These are phyloP conservation scores for Typhlichthys eigenmanni DNA, from an alignment of 2,797 vertebrate genomes.

Conservation along the genomic window DNA sequence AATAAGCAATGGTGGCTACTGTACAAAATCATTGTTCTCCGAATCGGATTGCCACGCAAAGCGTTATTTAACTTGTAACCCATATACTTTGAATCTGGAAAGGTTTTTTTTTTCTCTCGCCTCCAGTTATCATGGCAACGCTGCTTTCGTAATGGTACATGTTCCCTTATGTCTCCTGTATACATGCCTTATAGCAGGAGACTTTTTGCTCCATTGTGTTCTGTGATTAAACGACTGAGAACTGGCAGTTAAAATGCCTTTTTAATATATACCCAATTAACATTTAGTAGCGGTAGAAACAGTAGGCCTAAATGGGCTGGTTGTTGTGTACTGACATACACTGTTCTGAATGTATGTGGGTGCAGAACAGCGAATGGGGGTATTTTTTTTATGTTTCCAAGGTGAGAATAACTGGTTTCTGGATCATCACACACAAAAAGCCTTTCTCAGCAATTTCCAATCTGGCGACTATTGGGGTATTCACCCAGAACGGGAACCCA, in stretches of 20 bases:
- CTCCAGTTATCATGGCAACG: slow-evolving; percentile 53
- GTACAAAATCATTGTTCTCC: background rate
- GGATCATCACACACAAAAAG: slow-evolving; percentile 30
- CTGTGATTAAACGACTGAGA: slow-evolving; percentile 43
- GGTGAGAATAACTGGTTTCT: slow-evolving; percentile 47
- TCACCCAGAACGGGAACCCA: slow-evolving; percentile 16
- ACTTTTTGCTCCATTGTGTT: slow-evolving; percentile 51
- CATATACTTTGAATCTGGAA: background rate
- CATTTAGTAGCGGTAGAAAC: slow-evolving; percentile 20
- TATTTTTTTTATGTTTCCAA: slow-evolving; percentile 22
- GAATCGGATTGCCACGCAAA: background rate
- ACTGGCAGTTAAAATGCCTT: slow-evolving; percentile 19
- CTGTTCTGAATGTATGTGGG: background rate
- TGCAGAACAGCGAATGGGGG: slow-evolving; percentile 13
- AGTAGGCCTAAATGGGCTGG: slow-evolving; percentile 1
- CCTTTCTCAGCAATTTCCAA: slow-evolving; percentile 29
- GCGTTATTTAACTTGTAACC: background rate
- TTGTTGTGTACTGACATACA: slow-evolving; percentile 7
- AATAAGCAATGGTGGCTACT: background rate
- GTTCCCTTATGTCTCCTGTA: slow-evolving; percentile 33
- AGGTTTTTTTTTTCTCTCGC: background rate
- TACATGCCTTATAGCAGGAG: slow-evolving; percentile 49
- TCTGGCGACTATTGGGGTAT: slow-evolving; percentile 29
- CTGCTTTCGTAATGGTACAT: slow-evolving; percentile 47
- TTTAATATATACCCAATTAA: slow-evolving; percentile 39